phyloP scores from a whole-genome alignment of 1,140 invertebrate genomes.

The Berghia stephanieae region DNA sequence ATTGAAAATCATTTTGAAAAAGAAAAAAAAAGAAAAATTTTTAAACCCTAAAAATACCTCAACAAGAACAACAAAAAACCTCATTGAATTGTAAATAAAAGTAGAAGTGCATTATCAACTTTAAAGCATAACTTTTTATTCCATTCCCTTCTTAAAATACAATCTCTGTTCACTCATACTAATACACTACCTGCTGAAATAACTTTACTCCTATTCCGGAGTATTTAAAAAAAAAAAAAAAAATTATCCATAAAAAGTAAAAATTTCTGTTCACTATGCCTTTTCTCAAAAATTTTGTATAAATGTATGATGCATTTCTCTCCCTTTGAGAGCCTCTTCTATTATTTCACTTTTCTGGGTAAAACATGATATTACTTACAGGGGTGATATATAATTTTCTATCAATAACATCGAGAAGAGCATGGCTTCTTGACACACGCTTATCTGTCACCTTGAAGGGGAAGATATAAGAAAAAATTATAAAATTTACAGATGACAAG shows the following conservation, averaged over 20 bases:
- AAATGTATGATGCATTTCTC: neutral
- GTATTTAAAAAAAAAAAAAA: neutral
- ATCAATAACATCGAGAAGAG: constrained; percentile 55
- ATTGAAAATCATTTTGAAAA: too few species aligned
- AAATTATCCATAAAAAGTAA: neutral
- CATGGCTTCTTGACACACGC: constrained; percentile 63
- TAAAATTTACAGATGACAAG: neutral
- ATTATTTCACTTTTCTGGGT: neutral
- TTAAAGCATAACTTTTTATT: too few species aligned
- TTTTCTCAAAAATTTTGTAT: neutral
- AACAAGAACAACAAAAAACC: too few species aligned
- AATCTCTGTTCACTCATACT: neutral
- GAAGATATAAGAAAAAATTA: neutral
- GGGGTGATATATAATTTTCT: constrained; percentile 59
- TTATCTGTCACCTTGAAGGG: constrained; percentile 60
- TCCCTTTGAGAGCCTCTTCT: neutral
- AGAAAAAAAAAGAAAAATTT: too few species aligned
- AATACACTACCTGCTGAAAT: neutral
- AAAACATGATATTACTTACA: constrained; percentile 46
- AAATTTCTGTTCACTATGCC: neutral
- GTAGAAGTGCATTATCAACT: too few species aligned
- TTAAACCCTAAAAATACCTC: too few species aligned
- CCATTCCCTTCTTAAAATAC: too few species aligned
- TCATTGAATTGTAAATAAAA: too few species aligned
- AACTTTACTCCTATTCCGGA: neutral